Evolutionary conservation across 2,888 invertebrate species (phyloP).

Genomic region (Nomada hirtipes): DNA sequence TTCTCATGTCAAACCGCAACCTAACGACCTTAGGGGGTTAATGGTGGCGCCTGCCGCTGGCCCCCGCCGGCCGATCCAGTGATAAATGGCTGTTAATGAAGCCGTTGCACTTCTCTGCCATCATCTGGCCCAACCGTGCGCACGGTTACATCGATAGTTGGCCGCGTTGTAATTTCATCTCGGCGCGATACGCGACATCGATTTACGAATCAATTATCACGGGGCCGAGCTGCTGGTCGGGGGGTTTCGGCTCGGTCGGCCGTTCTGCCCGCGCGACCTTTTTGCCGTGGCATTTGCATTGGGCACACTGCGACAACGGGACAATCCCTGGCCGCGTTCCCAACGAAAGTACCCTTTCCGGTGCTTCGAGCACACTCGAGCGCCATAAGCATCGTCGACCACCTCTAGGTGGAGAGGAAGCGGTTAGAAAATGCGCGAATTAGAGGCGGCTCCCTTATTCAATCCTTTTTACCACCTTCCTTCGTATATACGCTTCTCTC

Average conservation of each 20-base stretch:
- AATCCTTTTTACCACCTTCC: conserved; percentile 20
- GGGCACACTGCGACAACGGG: conserved; percentile 57
- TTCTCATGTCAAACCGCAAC: conserved; percentile 82
- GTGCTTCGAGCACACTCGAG: conserved; percentile 59
- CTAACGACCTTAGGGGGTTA: conserved; percentile 82
- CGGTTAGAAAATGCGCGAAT: conserved; percentile 68
- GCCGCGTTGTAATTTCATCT: neutral
- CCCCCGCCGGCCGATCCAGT: conserved; percentile 72
- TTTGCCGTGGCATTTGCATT: conserved; percentile 65
- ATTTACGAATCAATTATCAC: conserved; percentile 69
- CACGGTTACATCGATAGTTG: conserved; percentile 12
- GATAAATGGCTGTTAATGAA: conserved; percentile 82
- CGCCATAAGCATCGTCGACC: conserved; percentile 67
- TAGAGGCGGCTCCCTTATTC: conserved; percentile 61
- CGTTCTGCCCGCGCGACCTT: conserved; percentile 43
- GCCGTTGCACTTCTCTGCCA: conserved; percentile 70
- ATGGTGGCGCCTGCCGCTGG: conserved; percentile 73
- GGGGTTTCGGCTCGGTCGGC: neutral
- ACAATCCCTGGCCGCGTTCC: conserved; percentile 68
- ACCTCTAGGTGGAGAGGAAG: conserved; percentile 55
- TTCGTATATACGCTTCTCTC: neutral
- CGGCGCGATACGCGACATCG: conserved; percentile 51
- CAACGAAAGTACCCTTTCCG: conserved; percentile 68
- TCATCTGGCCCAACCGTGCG: conserved; percentile 40
- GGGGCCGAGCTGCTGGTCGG: conserved; percentile 1